These are phyloP conservation scores for Andricus grossulariae DNA, from an alignment of 1,140 invertebrate genomes.

Conservation along the genomic window DNA sequence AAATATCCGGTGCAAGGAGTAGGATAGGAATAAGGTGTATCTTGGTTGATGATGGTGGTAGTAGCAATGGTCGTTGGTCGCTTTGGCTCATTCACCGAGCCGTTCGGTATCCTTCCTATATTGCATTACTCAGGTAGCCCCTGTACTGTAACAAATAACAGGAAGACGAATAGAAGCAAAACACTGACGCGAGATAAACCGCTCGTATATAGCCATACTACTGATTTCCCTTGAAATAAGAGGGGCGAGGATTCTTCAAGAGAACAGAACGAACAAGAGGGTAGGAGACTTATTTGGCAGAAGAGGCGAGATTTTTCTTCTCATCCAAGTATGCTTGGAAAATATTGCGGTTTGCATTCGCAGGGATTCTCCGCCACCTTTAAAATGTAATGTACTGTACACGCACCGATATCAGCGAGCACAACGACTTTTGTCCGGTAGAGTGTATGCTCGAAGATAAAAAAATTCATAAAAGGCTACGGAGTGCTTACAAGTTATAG, in stretches of 20 bases:
- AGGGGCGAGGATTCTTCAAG: not conserved
- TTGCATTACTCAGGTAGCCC: slow-evolving; percentile 53
- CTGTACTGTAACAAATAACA: slow-evolving; percentile 54
- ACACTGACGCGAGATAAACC: slow-evolving; percentile 51
- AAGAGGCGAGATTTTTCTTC: slow-evolving; percentile 13
- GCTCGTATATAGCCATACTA: slow-evolving; percentile 27
- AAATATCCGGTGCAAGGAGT: slow-evolving; percentile 35
- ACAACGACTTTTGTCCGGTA: not conserved
- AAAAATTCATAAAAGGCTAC: not conserved
- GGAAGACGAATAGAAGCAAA: slow-evolving; percentile 53
- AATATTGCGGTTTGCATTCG: slow-evolving; percentile 3
- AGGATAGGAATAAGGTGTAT: slow-evolving; percentile 39
- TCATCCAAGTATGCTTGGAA: not conserved
- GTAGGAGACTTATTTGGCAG: not conserved
- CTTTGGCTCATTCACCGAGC: slow-evolving; percentile 31
- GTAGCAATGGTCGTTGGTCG: slow-evolving; percentile 48
- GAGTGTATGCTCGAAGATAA: not conserved
- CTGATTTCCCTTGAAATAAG: not conserved
- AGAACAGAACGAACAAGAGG: not conserved
- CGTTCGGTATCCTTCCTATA: slow-evolving; percentile 48
- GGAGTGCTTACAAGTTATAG: not conserved
- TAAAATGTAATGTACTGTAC: slow-evolving; percentile 1
- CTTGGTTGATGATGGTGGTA: slow-evolving; percentile 35
- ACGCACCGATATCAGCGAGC: not conserved
- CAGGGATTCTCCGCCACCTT: not conserved